Evolutionary conservation across 2,113 vertebrate species (phyloP).

Genomic region (Chlorodrepanis virens): DNA sequence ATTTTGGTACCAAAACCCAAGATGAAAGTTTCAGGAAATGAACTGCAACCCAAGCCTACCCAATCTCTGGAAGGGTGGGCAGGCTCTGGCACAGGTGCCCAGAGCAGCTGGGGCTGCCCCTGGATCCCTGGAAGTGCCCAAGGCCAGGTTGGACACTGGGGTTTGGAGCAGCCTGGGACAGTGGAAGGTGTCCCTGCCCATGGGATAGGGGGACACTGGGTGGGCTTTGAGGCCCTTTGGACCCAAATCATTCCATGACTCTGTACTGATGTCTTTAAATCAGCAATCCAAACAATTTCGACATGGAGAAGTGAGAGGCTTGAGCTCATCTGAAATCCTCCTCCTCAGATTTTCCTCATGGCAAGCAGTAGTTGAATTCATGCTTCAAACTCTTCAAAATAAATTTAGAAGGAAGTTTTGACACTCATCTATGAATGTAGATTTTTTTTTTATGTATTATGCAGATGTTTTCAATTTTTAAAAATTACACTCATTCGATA

Average conservation of each 20-base stretch:
- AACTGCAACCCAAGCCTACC: background rate
- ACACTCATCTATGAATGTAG: background rate
- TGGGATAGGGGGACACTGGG: background rate
- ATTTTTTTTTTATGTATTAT: background rate
- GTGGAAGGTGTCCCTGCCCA: background rate
- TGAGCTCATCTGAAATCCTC: background rate
- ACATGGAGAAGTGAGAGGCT: background rate
- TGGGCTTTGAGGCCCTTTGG: background rate
- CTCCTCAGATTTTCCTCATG: background rate
- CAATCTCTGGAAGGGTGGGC: accelerated
- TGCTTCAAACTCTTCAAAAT: background rate
- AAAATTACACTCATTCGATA: accelerated
- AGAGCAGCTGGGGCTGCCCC: background rate
- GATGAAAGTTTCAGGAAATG: background rate
- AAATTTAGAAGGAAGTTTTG: background rate
- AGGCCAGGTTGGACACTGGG: background rate
- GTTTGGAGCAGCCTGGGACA: background rate
- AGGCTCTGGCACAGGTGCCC: background rate
- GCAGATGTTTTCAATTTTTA: background rate
- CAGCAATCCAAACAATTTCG: background rate
- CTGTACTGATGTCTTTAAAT: background rate
- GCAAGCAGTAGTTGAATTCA: background rate
- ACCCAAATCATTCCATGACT: background rate
- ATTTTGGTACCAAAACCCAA: background rate
- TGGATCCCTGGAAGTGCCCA: background rate